phyloP scores from a whole-genome alignment of 1,140 invertebrate genomes.

The Drosophila nigrodunni region DNA sequence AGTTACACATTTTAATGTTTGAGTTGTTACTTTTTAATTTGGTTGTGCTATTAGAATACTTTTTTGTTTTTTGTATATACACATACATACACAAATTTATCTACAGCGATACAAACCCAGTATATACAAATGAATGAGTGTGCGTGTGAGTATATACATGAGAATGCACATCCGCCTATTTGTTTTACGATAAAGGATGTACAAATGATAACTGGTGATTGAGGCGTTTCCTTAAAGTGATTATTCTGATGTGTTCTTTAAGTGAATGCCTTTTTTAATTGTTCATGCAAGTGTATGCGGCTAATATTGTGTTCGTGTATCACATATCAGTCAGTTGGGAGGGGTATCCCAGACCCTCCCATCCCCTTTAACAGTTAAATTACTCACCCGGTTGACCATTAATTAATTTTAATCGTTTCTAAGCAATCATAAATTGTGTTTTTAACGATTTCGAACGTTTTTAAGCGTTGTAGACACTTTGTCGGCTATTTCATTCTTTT shows the following conservation, averaged over 20 bases:
- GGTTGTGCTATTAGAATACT: constrained; percentile 8
- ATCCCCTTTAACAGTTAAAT: not conserved
- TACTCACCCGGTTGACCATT: constrained; percentile 2
- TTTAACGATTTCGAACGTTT: too few relatives aligned
- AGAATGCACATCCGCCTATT: constrained; percentile 11
- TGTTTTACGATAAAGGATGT: constrained; percentile 7
- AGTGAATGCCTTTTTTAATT: not conserved
- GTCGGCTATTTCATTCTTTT: too few relatives aligned
- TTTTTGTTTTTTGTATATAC: constrained; percentile 21
- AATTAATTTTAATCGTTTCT: not conserved
- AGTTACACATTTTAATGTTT: not conserved
- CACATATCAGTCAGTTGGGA: not conserved
- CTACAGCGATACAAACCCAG: constrained; percentile 13
- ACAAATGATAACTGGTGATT: not conserved
- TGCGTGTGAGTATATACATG: constrained; percentile 5
- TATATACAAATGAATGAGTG: constrained; percentile 17
- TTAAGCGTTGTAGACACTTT: too few relatives aligned
- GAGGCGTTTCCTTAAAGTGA: not conserved
- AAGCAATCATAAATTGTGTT: not conserved
- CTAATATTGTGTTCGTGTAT: not conserved
- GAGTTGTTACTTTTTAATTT: not conserved
- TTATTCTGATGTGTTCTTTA: not conserved
- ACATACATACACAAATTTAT: constrained; percentile 10
- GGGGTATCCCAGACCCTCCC: constrained; percentile 3
- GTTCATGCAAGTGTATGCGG: not conserved